Base-by-base conservation (phyloP, 2,797 vertebrate species). In the Odontamblyopus rebecca region DNA sequence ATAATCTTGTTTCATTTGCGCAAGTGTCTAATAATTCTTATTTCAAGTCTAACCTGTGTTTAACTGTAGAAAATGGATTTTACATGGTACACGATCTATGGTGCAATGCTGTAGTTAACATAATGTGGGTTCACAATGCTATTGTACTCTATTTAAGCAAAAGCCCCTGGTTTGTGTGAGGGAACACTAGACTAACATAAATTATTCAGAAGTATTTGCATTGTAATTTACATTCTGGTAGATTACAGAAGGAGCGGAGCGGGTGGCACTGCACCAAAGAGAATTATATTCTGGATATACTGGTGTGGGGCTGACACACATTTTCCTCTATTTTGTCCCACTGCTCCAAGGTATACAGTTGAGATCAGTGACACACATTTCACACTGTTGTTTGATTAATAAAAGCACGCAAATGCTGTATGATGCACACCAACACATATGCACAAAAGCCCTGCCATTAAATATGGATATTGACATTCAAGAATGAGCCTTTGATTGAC, bases 371-470 rank as follows among this genome's bases (percentile, higher is more conserved):
- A 85, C 85, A 89, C 83, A 89, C 85, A 89, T 92, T 92, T 94
- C 85, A 92, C 92, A 91, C 82, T 88, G 80, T 76, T 92, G 88
- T 92, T 92, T 93, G 91, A 94, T 93, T 93, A 93, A 94, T 94
- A 93, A 93, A 93, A 92, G 84, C 35, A 93, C 88, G 81, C 84
- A 91, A 91, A 92, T 38, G 4, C 85, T 89, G 81, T 88, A 85
- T 86, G 91, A 93, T 91, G 84, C 86, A 87, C 80, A 72, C 80
- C 82, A 86, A 77, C 79, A 77, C 65, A 67, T 50, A 53, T 71
- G 76, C 84, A 85, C 85, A 88, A 87, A 91, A 88, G 80, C 68
- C 70, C 76, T 81, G 75, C 89, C 85, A 92, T 93, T 91, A 92
- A 93, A 93, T 92, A 94, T 93, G 79, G 91, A 89, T 86, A 38